These are phyloP conservation scores for Gobionotothen gibberifrons DNA, from an alignment of 2,797 vertebrate genomes.

Conservation along the genomic window DNA sequence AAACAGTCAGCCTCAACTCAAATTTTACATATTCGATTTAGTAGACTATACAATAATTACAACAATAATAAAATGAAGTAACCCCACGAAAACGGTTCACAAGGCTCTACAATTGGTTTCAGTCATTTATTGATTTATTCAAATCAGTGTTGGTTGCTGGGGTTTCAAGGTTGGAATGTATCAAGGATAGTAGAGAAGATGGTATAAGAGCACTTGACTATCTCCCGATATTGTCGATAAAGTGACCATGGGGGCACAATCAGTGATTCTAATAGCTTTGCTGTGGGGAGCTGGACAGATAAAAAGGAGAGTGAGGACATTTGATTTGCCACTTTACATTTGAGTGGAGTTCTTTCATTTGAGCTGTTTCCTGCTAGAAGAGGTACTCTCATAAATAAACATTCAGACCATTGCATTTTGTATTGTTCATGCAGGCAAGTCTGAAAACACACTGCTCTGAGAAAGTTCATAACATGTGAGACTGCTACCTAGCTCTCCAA, in stretches of 20 bases:
- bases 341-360: constrained; percentile 22
- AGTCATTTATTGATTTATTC: constrained; percentile 4
- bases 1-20: not conserved
- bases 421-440: constrained; percentile 11
- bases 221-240: constrained; percentile 14
- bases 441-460: constrained; percentile 3
- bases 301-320: constrained; percentile 18
- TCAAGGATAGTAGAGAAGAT: constrained; percentile 7
- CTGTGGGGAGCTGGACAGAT: constrained; percentile 5
- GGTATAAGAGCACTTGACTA: constrained; percentile 25
- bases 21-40: not conserved
- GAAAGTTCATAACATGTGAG: constrained; percentile 6
- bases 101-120: not conserved
- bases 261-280: not conserved
- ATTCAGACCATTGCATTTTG: constrained; percentile 8
- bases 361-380: not conserved
- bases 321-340: constrained; percentile 32
- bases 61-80: not conserved
- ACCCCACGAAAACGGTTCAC: not conserved
- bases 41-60: not conserved
- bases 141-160: not conserved
- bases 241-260: not conserved
- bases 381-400: constrained; percentile 19
- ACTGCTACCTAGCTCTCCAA: not conserved
- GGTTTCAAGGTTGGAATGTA: constrained; percentile 11